Conservation (phyloP, 2,888 invertebrate genomes). For the Drosophila hawaiiensis region DNA sequence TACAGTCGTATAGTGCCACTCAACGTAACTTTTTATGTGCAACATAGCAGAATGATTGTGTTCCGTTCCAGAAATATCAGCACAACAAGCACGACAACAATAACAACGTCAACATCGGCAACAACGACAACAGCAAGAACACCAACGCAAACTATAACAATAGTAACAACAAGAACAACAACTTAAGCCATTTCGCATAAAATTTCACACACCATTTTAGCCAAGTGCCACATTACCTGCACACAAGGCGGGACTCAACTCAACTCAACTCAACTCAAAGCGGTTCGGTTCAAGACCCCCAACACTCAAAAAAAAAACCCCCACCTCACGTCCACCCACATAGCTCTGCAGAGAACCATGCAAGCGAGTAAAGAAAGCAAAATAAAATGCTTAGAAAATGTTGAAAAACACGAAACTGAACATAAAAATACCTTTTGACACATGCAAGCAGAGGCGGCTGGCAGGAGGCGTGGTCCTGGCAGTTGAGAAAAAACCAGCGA, state of each 20-base stretch:
- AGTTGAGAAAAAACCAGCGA: slow-evolving; percentile 3
- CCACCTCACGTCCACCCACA: not conserved
- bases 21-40: slow-evolving; percentile 80
- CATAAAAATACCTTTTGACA: slow-evolving; percentile 82
- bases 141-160: slow-evolving; percentile 27
- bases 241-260: slow-evolving; percentile 78
- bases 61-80: slow-evolving; percentile 81
- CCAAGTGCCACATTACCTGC: slow-evolving; percentile 83
- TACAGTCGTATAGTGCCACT: slow-evolving; percentile 65
- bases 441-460: slow-evolving; percentile 64
- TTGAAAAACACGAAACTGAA: slow-evolving; percentile 77
- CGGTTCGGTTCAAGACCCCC: slow-evolving; percentile 40
- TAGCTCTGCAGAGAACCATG: slow-evolving; percentile 20
- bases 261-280: slow-evolving; percentile 43
- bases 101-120: slow-evolving; percentile 37
- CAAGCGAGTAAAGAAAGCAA: slow-evolving; percentile 39
- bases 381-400: slow-evolving; percentile 75
- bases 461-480: slow-evolving; percentile 55
- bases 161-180: slow-evolving; percentile 24
- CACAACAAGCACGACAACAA: slow-evolving; percentile 71
- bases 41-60: slow-evolving; percentile 81
- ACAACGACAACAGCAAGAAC: slow-evolving; percentile 38
- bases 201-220: slow-evolving; percentile 83
- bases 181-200: slow-evolving; percentile 81
- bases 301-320: not conserved